Evolutionary conservation across 2,888 invertebrate species (phyloP).

Genomic region (Phymatocera aterrima): DNA sequence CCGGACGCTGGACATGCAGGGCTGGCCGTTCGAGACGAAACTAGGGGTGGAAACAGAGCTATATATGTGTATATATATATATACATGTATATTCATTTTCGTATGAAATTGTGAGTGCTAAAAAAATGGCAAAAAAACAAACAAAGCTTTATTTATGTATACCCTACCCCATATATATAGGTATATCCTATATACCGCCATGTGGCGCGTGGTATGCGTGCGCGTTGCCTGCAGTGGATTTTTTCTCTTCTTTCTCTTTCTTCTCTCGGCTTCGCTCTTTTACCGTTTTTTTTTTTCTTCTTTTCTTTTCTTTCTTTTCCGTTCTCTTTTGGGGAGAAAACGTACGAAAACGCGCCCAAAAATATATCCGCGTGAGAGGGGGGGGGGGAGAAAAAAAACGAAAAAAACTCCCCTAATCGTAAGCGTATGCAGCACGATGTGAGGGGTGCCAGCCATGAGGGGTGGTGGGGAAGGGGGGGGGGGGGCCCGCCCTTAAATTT

Average conservation of each 20-base stretch:
- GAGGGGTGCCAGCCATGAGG: slow-evolving; percentile 48
- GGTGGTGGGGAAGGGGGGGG: slow-evolving; percentile 50
- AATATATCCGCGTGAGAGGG: too few species aligned
- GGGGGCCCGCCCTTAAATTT: slow-evolving; percentile 47
- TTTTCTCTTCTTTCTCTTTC: slow-evolving; percentile 36
- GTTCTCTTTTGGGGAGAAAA: slow-evolving; percentile 51
- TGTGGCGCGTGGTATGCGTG: slow-evolving; percentile 43
- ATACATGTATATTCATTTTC: slow-evolving; percentile 38
- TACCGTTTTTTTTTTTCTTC: slow-evolving; percentile 49
- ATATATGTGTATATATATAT: too few species aligned
- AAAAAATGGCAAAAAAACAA: slow-evolving; percentile 44
- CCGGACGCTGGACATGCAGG: slow-evolving; percentile 45
- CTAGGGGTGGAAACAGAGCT: background rate
- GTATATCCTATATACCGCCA: slow-evolving; percentile 20
- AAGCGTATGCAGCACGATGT: slow-evolving; percentile 39
- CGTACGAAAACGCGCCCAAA: slow-evolving; percentile 46
- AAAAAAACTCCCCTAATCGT: slow-evolving; percentile 47
- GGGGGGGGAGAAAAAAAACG: slow-evolving; percentile 37
- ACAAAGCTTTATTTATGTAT: too few species aligned
- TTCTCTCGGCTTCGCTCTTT: slow-evolving; percentile 9
- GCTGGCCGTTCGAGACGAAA: slow-evolving; percentile 10
- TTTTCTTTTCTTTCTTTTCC: slow-evolving; percentile 44
- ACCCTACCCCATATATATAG: too few species aligned
- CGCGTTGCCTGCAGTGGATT: slow-evolving; percentile 26
- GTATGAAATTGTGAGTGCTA: slow-evolving; percentile 30